These are phyloP conservation scores for Allacma fusca DNA, from an alignment of 2,888 invertebrate species.

Conservation along the genomic window DNA sequence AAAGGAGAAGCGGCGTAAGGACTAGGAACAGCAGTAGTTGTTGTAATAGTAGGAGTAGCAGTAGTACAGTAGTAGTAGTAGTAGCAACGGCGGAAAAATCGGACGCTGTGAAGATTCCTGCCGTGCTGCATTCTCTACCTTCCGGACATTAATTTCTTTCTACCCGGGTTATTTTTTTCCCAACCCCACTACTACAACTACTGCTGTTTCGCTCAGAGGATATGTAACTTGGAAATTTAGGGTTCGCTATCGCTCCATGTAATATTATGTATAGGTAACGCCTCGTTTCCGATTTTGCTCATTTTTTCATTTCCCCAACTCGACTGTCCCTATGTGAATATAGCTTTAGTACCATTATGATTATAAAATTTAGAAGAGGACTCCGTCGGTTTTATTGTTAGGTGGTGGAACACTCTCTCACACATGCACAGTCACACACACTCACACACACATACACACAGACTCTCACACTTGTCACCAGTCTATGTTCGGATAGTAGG, in stretches of 20 bases:
- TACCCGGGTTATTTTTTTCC: conserved; percentile 30
- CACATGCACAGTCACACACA: too few species aligned
- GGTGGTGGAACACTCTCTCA: too few species aligned
- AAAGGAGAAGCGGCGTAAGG: conserved; percentile 21
- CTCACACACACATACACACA: too few species aligned
- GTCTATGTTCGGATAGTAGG: too few species aligned
- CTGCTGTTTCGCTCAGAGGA: background rate
- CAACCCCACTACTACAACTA: background rate
- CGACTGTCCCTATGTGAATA: background rate
- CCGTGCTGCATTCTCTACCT: conserved; percentile 50
- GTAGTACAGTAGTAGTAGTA: too few species aligned
- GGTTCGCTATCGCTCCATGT: background rate
- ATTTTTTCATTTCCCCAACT: background rate
- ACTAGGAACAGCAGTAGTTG: background rate
- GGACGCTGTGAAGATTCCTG: conserved; percentile 47
- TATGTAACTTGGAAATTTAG: background rate
- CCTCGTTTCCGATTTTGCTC: conserved; percentile 1
- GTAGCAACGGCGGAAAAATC: conserved; percentile 44
- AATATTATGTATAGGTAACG: conserved; percentile 1
- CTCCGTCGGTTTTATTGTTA: too few species aligned
- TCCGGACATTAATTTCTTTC: conserved; percentile 56
- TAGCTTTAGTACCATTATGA: too few species aligned
- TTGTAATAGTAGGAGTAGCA: background rate
- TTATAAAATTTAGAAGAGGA: too few species aligned
- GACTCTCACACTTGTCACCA: too few species aligned